A percentile compares a stretch with the other conserved stretches of the same genome.
phyloP scores from a whole-genome alignment of 2,113 vertebrate genomes.

The Polyodon spathula region DNA sequence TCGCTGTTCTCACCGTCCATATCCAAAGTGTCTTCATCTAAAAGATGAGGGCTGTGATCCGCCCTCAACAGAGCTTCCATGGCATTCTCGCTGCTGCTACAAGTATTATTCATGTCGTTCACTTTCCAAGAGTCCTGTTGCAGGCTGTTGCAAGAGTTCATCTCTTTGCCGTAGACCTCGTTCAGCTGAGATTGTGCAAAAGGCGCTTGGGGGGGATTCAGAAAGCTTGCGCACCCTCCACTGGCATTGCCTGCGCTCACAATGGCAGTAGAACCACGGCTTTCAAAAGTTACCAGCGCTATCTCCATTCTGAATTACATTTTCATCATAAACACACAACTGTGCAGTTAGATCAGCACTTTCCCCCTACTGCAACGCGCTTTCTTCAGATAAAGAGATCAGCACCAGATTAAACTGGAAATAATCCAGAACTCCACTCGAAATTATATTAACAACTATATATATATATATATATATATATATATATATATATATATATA shows the following conservation, averaged over 20 bases:
- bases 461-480: conserved; percentile 10
- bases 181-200: conserved; percentile 42
- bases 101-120: conserved; percentile 63
- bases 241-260: conserved; percentile 47
- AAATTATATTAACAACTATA: conserved; percentile 14
- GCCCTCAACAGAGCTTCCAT: conserved; percentile 63
- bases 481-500: conserved; percentile 7
- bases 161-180: conserved; percentile 41
- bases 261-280: conserved; percentile 60
- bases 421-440: conserved; percentile 15
- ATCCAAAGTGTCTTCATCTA: conserved; percentile 59
- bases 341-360: conserved; percentile 39
- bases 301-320: conserved; percentile 73
- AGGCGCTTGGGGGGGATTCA: conserved; percentile 46
- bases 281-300: conserved; percentile 79
- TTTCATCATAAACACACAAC: conserved; percentile 29
- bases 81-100: conserved; percentile 55
- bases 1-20: conserved; percentile 58
- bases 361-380: conserved; percentile 20
- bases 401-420: conserved; percentile 20
- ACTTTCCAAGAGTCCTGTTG: conserved; percentile 47
- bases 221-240: conserved; percentile 45
- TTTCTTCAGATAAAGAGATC: conserved; percentile 9
- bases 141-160: conserved; percentile 40
- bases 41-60: conserved; percentile 62